Conservation (phyloP, 2,797 vertebrate species). For the Staurois parvus region DNA sequence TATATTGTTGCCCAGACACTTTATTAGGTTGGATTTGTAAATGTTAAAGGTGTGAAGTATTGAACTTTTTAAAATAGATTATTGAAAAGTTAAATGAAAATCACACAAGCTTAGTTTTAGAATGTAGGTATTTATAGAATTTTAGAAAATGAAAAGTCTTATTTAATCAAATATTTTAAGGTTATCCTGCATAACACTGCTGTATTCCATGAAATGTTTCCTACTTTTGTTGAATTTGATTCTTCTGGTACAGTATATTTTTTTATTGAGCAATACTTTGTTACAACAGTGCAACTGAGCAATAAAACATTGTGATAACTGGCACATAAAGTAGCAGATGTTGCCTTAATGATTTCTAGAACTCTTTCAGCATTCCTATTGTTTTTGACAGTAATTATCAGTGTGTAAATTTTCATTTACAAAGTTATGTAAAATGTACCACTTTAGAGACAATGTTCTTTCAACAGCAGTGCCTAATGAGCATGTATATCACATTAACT, state of each 20-base stretch:
- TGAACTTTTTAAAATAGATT: no score
- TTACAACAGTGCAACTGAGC: conserved; percentile 5
- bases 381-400: conserved; percentile 32
- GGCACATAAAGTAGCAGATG: conserved; percentile 37
- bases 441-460: conserved; percentile 34
- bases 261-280: not conserved
- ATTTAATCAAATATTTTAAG: no score
- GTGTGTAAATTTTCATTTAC: conserved; percentile 34
- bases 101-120: no score
- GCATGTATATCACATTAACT: conserved; percentile 26
- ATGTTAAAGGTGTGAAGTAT: no score
- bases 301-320: conserved; percentile 37
- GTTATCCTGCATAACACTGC: no score
- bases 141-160: no score
- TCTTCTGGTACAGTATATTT: not conserved
- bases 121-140: no score
- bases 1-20: no score
- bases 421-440: conserved; percentile 33
- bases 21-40: no score
- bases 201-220: no score
- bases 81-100: no score
- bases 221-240: not conserved
- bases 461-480: conserved; percentile 23
- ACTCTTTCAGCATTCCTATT: not conserved
- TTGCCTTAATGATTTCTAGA: conserved; percentile 17